Evolutionary conservation across 1,140 invertebrate genomes (phyloP).

Genomic region (Tribolium madens): DNA sequence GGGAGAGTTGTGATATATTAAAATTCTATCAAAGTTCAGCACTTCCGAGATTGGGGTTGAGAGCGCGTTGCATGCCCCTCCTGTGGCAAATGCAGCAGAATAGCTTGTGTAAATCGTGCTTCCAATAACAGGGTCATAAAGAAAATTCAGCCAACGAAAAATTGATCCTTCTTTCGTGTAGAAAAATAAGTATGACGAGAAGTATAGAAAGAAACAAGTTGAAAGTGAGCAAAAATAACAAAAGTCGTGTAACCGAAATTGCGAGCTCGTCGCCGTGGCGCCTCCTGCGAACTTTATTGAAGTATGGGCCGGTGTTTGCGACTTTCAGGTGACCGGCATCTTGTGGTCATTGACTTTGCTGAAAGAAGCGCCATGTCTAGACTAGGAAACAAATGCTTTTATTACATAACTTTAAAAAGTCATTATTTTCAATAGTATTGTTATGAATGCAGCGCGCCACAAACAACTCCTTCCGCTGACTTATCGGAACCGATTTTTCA

Average conservation of each 20-base stretch:
- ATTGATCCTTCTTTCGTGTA: not conserved
- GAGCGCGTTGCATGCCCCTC: no score
- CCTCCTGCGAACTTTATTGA: conserved; percentile 47
- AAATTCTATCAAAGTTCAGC: no score
- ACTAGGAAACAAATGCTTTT: conserved; percentile 46
- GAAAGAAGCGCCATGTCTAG: conserved; percentile 48
- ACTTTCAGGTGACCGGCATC: conserved; percentile 52
- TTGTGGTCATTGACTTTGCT: conserved; percentile 51
- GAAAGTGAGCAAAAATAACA: conserved; percentile 19
- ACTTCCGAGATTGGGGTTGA: no score
- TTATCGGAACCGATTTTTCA: conserved; percentile 30
- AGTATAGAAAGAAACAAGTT: conserved; percentile 23
- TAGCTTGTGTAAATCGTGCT: not conserved
- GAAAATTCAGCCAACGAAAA: not conserved
- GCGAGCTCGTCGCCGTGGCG: conserved; percentile 43
- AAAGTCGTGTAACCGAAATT: conserved; percentile 28
- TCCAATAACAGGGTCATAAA: conserved; percentile 14
- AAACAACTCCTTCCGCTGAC: conserved; percentile 22
- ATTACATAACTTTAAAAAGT: conserved; percentile 40
- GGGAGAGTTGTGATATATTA: no score
- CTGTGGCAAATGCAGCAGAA: no score
- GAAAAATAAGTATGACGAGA: conserved; percentile 44
- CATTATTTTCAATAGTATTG: conserved; percentile 20
- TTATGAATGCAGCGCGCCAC: conserved; percentile 17
- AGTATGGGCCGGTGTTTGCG: conserved; percentile 53